These are phyloP conservation scores for Psilanteris sp. DNA, from an alignment of 1,140 invertebrate species.

Conservation along the genomic window DNA sequence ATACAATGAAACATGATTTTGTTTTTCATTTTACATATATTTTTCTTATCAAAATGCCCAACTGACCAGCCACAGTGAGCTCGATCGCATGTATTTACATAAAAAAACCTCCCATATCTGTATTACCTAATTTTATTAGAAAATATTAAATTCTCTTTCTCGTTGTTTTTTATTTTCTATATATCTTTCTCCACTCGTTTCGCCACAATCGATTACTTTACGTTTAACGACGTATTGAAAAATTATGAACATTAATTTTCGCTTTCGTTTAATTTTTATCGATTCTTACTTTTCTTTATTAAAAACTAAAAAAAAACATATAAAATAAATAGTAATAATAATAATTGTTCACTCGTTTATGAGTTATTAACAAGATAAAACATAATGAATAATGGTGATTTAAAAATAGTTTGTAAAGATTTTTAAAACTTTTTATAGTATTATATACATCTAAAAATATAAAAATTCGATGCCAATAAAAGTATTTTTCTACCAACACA, in stretches of 20 bases:
- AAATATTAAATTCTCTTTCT: constrained; percentile 66
- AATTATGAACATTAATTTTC: constrained; percentile 19
- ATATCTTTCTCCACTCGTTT: constrained; percentile 33
- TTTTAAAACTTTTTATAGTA: no score
- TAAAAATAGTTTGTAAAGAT: no score
- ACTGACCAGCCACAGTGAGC: constrained; percentile 72
- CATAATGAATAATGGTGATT: no score
- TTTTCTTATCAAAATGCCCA: constrained; percentile 67
- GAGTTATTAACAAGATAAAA: no score
- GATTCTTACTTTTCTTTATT: neutral
- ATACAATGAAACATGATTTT: constrained; percentile 47
- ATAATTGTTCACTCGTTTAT: neutral
- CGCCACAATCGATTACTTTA: constrained; percentile 10
- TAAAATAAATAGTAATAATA: no score
- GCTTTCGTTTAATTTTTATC: constrained; percentile 6
- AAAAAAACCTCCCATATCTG: constrained; percentile 53
- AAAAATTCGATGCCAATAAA: no score
- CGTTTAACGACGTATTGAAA: constrained; percentile 16
- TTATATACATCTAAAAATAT: no score
- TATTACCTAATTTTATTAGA: constrained; percentile 67
- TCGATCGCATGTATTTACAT: constrained; percentile 68
- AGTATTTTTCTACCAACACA: no score
- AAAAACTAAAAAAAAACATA: no score
- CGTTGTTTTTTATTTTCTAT: constrained; percentile 12
- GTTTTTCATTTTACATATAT: constrained; percentile 29